These are phyloP conservation scores for Lamellibrachia columna DNA, from an alignment of 2,888 invertebrate species.

Conservation along the genomic window DNA sequence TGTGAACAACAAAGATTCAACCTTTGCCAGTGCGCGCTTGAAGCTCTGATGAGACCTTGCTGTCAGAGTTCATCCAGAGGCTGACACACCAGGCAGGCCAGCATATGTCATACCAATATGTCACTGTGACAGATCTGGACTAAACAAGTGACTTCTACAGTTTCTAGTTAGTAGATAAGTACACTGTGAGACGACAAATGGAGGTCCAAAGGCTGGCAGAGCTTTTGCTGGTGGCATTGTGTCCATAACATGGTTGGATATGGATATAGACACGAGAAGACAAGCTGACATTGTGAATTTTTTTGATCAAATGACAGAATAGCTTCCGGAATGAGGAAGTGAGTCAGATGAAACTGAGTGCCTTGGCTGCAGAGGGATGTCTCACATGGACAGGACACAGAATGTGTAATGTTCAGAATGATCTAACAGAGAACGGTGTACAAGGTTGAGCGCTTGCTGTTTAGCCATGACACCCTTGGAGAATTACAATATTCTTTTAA, in stretches of 20 bases:
- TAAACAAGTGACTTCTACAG: neutral
- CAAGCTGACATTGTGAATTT: neutral
- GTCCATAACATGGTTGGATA: neutral
- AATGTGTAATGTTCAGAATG: neutral
- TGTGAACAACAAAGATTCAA: conserved; percentile 1
- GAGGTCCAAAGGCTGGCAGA: neutral
- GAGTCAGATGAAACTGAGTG: neutral
- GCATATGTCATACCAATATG: neutral
- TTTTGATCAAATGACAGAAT: neutral
- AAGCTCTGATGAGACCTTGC: neutral
- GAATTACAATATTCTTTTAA: neutral
- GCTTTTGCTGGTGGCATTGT: neutral
- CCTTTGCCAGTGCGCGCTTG: neutral
- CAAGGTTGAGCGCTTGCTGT: neutral
- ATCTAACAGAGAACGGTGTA: neutral
- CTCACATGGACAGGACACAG: neutral
- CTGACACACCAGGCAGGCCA: neutral
- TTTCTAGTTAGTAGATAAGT: neutral
- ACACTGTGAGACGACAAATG: neutral
- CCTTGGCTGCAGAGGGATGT: neutral
- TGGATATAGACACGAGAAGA: neutral
- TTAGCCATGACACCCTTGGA: neutral
- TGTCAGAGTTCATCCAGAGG: neutral
- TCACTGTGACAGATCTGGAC: neutral
- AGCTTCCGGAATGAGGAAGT: neutral